Percentiles rank a stretch among this genome's conserved stretches.
These are phyloP conservation scores for Tethya wilhelma DNA, from an alignment of 37 sponge, comb jelly and placozoan species.

Conservation along the genomic window DNA sequence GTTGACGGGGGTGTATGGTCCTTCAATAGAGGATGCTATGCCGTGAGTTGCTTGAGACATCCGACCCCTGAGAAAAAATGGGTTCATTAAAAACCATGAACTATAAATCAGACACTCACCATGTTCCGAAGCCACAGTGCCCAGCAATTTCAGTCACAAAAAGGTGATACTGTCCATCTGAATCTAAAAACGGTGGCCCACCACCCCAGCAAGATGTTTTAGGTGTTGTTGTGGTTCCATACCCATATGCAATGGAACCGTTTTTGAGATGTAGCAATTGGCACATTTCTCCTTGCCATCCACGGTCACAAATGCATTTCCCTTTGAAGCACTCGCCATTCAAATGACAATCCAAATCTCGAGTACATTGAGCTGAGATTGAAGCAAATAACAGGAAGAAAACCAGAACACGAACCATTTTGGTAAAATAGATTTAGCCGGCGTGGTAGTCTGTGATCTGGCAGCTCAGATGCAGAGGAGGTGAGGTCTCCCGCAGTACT, in stretches of 20 bases:
- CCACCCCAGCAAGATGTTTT: constrained; percentile 4
- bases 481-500: no score
- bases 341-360: constrained; percentile 1
- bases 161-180: background rate
- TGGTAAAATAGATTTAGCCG: no score
- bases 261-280: constrained; percentile 3
- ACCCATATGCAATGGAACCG: constrained; percentile 1
- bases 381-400: constrained; percentile 1
- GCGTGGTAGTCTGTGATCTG: no score
- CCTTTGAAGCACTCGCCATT: constrained; percentile 4
- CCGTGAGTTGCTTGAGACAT: constrained; percentile 1
- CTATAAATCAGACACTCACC: background rate
- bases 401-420: constrained; percentile 1
- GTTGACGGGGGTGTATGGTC: constrained; percentile 1
- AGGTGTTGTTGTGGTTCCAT: background rate
- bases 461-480: no score
- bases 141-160: background rate
- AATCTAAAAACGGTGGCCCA: background rate
- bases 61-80: background rate
- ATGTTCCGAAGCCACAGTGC: background rate
- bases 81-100: constrained; percentile 4
- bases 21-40: constrained; percentile 1
- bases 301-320: constrained; percentile 1
- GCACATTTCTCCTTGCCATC: constrained; percentile 4
- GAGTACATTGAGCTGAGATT: background rate